phyloP scores from a whole-genome alignment of 2,113 vertebrate genomes.

The Bubo bubo region DNA sequence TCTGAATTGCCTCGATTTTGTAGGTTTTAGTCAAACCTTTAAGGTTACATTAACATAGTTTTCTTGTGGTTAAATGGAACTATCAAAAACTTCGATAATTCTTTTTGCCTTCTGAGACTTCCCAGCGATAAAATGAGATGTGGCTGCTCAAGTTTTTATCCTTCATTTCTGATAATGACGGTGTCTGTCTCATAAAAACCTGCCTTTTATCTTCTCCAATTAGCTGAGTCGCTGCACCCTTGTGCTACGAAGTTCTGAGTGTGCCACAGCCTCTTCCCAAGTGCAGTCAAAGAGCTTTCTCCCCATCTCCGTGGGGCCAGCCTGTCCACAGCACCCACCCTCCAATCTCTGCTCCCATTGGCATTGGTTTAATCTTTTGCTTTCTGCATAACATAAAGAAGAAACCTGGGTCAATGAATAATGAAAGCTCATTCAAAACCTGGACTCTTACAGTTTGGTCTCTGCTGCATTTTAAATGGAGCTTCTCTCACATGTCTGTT shows the following conservation, averaged over 20 bases:
- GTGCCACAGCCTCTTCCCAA: conserved; percentile 11
- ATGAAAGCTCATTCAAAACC: conserved; percentile 63
- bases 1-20: not conserved
- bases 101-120: conserved; percentile 47
- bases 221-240: conserved; percentile 63
- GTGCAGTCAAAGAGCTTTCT: conserved; percentile 27
- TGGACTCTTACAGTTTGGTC: conserved; percentile 30
- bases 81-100: conserved; percentile 35
- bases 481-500: conserved; percentile 13
- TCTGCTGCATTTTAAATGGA: conserved; percentile 60
- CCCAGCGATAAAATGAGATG: conserved; percentile 1
- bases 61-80: conserved; percentile 19
- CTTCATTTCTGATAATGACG: conserved; percentile 60
- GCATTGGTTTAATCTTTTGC: conserved; percentile 33
- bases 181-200: conserved; percentile 45
- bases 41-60: conserved; percentile 32
- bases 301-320: not conserved
- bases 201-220: conserved; percentile 76
- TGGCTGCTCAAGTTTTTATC: conserved; percentile 36
- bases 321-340: conserved; percentile 38
- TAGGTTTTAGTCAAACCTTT: not conserved
- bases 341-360: not conserved
- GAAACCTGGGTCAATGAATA: conserved; percentile 67
- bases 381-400: conserved; percentile 44
- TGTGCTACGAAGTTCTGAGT: conserved; percentile 62